phyloP scores from a whole-genome alignment of 92 coral and sea anemone genomes.

The Porites evermanni region DNA sequence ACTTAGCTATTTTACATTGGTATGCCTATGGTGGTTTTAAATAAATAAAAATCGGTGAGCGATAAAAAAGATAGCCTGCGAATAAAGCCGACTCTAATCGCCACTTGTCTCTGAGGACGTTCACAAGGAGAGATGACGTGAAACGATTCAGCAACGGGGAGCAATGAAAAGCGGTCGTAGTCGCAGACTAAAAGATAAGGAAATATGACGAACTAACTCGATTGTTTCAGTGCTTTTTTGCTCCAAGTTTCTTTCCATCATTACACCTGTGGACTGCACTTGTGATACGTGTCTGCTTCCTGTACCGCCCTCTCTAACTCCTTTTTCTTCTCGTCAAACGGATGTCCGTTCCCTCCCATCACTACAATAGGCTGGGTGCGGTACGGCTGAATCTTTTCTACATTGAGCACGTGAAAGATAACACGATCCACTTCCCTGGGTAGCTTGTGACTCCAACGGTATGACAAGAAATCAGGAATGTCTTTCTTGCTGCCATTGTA shows the following conservation, averaged over 20 bases:
- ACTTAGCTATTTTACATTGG: no score
- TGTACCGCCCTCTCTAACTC: conserved; percentile 66
- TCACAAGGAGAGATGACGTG: no score
- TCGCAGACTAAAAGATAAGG: background rate
- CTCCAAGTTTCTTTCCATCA: background rate
- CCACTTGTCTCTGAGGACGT: no score
- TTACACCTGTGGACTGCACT: conserved; percentile 19
- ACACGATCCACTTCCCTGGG: conserved; percentile 76
- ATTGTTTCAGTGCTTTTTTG: no score
- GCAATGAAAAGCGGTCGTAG: no score
- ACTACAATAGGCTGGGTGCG: conserved; percentile 75
- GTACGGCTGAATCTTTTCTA: conserved; percentile 79
- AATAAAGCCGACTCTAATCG: no score
- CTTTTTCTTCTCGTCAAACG: conserved; percentile 70
- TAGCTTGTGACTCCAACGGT: conserved; percentile 68
- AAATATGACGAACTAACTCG: background rate
- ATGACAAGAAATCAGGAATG: conserved; percentile 71
- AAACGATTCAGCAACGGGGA: no score
- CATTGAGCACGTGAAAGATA: conserved; percentile 75
- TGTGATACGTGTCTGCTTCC: conserved; percentile 59
- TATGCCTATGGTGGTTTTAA: no score
- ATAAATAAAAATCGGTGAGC: no score
- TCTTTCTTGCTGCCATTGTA: conserved; percentile 70
- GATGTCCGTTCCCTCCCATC: conserved; percentile 80
- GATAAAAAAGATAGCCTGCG: no score